These are phyloP conservation scores for Mesopsocus fuscifrons DNA, from an alignment of 2,888 invertebrate species.

Conservation along the genomic window DNA sequence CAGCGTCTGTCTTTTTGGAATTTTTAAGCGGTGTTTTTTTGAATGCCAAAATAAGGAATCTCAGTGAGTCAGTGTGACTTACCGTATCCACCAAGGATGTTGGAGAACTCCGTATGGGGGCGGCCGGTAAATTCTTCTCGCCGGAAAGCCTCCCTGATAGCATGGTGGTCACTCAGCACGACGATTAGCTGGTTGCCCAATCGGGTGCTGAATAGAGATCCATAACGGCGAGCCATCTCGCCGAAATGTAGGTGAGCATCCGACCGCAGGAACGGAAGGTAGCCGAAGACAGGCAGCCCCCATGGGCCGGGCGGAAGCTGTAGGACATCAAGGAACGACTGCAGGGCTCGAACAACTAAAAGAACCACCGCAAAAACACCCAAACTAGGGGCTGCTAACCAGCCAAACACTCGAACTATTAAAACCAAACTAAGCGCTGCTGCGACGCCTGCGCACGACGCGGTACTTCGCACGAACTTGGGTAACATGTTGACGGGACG, in stretches of 20 bases:
- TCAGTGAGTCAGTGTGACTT: no score
- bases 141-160: constrained; percentile 69
- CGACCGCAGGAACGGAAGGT: constrained; percentile 55
- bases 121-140: constrained; percentile 76
- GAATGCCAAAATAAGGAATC: constrained; percentile 2
- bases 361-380: constrained; percentile 30
- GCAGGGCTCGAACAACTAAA: constrained; percentile 23
- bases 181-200: constrained; percentile 69
- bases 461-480: no score
- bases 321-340: constrained; percentile 22
- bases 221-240: constrained; percentile 57
- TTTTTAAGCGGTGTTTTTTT: constrained; percentile 8
- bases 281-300: constrained; percentile 71
- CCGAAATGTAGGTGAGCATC: constrained; percentile 58
- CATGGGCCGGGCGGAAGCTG: constrained; percentile 72
- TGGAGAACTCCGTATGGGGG: constrained; percentile 69
- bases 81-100: constrained; percentile 78
- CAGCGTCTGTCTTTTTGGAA: no score
- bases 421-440: no score
- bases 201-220: constrained; percentile 59
- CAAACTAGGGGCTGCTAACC: no score
- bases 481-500: no score
- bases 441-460: no score
- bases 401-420: no score
- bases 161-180: constrained; percentile 68